Percentiles rank a stretch among this genome's conserved stretches.
phyloP scores from a whole-genome alignment of 2,888 invertebrate species.

The Morpho achilles region DNA sequence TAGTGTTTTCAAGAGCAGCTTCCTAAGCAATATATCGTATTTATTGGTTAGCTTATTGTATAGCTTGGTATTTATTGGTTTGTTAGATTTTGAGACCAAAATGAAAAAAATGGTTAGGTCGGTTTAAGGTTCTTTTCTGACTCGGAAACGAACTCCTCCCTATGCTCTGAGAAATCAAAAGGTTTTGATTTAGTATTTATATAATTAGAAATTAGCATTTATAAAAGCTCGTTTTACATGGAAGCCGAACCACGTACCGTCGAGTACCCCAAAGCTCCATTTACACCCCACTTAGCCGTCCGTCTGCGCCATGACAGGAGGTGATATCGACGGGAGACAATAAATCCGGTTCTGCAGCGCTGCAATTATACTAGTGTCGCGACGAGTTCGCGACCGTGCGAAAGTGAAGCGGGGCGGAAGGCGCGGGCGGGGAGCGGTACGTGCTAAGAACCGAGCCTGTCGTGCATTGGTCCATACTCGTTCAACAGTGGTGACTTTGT shows the following conservation, averaged over 20 bases:
- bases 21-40: too few relatives aligned
- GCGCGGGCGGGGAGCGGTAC: slow-evolving; percentile 26
- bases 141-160: too few relatives aligned
- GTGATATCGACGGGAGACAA: slow-evolving; percentile 69
- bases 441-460: slow-evolving; percentile 21
- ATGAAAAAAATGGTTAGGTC: too few relatives aligned
- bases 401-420: slow-evolving; percentile 63
- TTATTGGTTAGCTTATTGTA: too few relatives aligned
- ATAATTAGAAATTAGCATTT: too few relatives aligned
- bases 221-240: too few relatives aligned
- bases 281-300: slow-evolving; percentile 29
- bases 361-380: slow-evolving; percentile 78
- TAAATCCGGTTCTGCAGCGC: slow-evolving; percentile 74
- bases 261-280: slow-evolving; percentile 20
- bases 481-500: slow-evolving; percentile 9
- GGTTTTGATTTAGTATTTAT: too few relatives aligned
- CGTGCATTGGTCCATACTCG: slow-evolving; percentile 12
- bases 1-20: too few relatives aligned
- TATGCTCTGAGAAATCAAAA: too few relatives aligned
- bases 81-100: too few relatives aligned
- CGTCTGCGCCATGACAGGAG: slow-evolving; percentile 41
- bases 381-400: slow-evolving; percentile 68
- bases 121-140: too few relatives aligned
- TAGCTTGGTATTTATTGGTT: too few relatives aligned
- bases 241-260: neutral